Percentiles rank a stretch among this genome's conserved stretches.
Evolutionary conservation across 2,797 vertebrate species (phyloP).

Genomic region (Takifugu ocellatus): DNA sequence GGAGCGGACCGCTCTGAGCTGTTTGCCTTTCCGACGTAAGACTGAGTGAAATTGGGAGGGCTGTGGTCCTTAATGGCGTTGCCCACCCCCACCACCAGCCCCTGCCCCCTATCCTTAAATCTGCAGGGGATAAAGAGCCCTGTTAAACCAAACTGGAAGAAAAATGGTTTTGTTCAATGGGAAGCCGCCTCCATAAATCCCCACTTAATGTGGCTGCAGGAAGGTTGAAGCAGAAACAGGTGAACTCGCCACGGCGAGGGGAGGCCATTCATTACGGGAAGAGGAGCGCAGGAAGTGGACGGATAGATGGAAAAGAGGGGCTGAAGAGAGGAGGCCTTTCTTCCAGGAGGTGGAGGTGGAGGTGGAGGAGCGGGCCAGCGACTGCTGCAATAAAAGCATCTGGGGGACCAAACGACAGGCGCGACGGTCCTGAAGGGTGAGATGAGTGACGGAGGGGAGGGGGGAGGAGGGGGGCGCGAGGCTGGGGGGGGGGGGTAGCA

Average conservation of each 20-base stretch:
- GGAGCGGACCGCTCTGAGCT: slow-evolving; percentile 60
- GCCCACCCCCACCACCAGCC: slow-evolving; percentile 20
- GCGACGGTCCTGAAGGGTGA: slow-evolving; percentile 55
- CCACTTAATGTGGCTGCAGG: slow-evolving; percentile 67
- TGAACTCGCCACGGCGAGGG: slow-evolving; percentile 60
- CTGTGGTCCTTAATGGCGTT: slow-evolving; percentile 58
- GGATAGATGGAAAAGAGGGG: slow-evolving; percentile 25
- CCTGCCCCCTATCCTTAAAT: slow-evolving; percentile 66
- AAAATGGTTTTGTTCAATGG: slow-evolving; percentile 77
- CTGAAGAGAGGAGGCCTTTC: not conserved
- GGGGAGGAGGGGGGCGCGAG: slow-evolving; percentile 52
- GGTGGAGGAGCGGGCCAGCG: not conserved
- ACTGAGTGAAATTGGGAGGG: slow-evolving; percentile 68
- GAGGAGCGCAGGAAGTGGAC: slow-evolving; percentile 39
- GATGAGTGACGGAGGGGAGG: slow-evolving; percentile 43
- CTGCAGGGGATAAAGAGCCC: slow-evolving; percentile 73
- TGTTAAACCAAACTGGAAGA: slow-evolving; percentile 78
- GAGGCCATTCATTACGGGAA: slow-evolving; percentile 60
- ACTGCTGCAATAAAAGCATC: not conserved
- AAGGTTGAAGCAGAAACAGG: slow-evolving; percentile 72
- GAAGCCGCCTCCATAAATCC: slow-evolving; percentile 73
- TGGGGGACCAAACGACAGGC: slow-evolving; percentile 3
- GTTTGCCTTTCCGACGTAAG: slow-evolving; percentile 64
- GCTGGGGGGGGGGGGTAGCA: slow-evolving; percentile 58
- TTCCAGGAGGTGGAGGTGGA: not conserved